phyloP scores from a whole-genome alignment of 2,888 invertebrate genomes.

The Lysandra coridon region DNA sequence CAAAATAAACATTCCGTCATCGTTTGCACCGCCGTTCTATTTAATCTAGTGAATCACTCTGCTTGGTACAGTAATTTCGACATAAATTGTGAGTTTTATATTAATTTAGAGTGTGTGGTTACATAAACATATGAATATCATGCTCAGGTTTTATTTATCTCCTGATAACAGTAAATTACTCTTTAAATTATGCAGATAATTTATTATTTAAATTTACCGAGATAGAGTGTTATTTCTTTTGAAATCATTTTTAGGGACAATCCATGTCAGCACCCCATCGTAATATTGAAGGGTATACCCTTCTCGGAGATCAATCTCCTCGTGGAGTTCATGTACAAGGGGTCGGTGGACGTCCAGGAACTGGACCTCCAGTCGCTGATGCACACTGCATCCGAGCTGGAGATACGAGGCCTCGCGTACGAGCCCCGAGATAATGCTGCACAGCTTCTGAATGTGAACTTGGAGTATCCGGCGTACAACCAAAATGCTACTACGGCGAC shows the following conservation, averaged over 20 bases:
- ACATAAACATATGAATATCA: slow-evolving; percentile 41
- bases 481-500: slow-evolving; percentile 53
- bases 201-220: slow-evolving; percentile 40
- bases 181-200: slow-evolving; percentile 41
- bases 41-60: background rate
- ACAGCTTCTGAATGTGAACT: slow-evolving; percentile 76
- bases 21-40: background rate
- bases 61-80: background rate
- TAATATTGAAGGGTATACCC: slow-evolving; percentile 84
- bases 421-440: slow-evolving; percentile 80
- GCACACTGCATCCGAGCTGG: slow-evolving; percentile 84
- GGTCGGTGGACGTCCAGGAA: slow-evolving; percentile 84
- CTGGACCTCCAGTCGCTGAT: slow-evolving; percentile 82
- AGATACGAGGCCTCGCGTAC: slow-evolving; percentile 83
- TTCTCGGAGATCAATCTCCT: slow-evolving; percentile 84
- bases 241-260: slow-evolving; percentile 75
- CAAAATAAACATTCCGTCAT: slow-evolving; percentile 28
- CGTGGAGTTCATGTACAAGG: slow-evolving; percentile 86
- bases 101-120: slow-evolving; percentile 33
- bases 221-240: slow-evolving; percentile 39
- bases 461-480: slow-evolving; percentile 72
- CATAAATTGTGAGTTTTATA: slow-evolving; percentile 21
- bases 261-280: slow-evolving; percentile 86
- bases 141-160: slow-evolving; percentile 46
- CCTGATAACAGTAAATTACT: slow-evolving; percentile 45